Evolutionary conservation across 2,797 vertebrate species (phyloP).

Genomic region (Iguana delicatissima): DNA sequence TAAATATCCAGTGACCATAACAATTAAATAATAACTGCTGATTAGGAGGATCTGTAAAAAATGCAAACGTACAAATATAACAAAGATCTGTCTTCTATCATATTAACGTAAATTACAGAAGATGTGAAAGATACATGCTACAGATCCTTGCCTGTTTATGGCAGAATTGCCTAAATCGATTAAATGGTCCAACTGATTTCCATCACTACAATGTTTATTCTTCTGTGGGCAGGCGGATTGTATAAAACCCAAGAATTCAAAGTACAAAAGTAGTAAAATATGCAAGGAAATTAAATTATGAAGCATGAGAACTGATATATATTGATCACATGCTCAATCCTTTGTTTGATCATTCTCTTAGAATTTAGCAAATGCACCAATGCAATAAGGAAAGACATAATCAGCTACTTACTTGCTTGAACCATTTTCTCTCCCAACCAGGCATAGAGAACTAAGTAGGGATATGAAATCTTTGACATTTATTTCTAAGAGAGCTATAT

Average conservation of each 20-base stretch:
- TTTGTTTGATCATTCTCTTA: constrained; percentile 40
- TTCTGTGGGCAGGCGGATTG: constrained; percentile 50
- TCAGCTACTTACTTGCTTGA: constrained; percentile 21
- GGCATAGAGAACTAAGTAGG: constrained; percentile 48
- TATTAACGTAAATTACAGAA: constrained; percentile 66
- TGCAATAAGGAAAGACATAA: constrained; percentile 40
- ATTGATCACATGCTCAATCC: constrained; percentile 21
- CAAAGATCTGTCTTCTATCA: constrained; percentile 60
- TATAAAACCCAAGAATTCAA: constrained; percentile 31
- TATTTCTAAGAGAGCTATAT: background rate
- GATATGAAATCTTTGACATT: constrained; percentile 16
- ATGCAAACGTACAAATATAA: constrained; percentile 45
- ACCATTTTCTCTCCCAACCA: constrained; percentile 57
- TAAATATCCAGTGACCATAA: background rate
- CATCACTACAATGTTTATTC: constrained; percentile 44
- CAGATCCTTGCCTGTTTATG: constrained; percentile 63
- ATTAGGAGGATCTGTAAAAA: constrained; percentile 58
- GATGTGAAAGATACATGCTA: constrained; percentile 58
- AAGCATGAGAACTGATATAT: constrained; percentile 31
- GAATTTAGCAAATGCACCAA: constrained; percentile 50
- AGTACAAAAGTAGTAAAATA: constrained; percentile 31
- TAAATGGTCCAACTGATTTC: constrained; percentile 69
- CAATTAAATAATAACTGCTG: constrained; percentile 39
- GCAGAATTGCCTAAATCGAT: constrained; percentile 67
- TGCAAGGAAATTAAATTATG: constrained; percentile 55